These are phyloP conservation scores for Pleuronectes platessa DNA, from an alignment of 2,113 vertebrate species.

Conservation along the genomic window DNA sequence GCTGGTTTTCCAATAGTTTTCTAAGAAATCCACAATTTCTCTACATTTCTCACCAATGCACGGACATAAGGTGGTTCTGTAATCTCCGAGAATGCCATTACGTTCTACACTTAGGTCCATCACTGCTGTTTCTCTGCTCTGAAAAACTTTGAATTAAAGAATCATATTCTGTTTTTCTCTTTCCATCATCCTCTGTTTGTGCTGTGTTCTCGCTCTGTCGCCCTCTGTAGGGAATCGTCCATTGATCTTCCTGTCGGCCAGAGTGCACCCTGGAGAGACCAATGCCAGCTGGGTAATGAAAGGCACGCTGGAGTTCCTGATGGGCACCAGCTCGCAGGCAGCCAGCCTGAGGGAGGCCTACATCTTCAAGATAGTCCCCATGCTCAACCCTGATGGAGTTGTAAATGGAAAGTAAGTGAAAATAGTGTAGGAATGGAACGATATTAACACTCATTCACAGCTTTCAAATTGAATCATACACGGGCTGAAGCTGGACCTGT, in stretches of 20 bases:
- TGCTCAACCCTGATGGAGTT: constrained; percentile 99
- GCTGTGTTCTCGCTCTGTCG: constrained; percentile 32
- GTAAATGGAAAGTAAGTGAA: constrained; percentile 96
- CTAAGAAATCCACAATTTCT: background rate
- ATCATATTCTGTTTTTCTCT: background rate
- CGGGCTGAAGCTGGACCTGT: background rate
- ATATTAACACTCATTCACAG: constrained; percentile 4
- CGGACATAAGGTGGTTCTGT: constrained; percentile 6
- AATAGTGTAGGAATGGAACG: background rate
- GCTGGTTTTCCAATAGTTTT: background rate
- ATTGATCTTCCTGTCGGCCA: constrained; percentile 93
- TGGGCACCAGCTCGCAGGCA: constrained; percentile 89
- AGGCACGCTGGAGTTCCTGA: constrained; percentile 96
- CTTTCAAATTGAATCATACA: constrained; percentile 10
- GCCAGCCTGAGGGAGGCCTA: constrained; percentile 92
- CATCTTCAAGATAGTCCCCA: constrained; percentile 99
- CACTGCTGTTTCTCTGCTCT: constrained; percentile 20
- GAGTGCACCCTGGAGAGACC: constrained; percentile 98
- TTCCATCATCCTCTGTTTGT: constrained; percentile 18
- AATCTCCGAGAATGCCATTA: background rate
- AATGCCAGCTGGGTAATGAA: constrained; percentile 99
- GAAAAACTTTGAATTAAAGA: constrained; percentile 45
- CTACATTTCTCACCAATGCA: background rate
- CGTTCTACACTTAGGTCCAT: constrained; percentile 11
- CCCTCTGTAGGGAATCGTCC: constrained; percentile 90